Conservation (phyloP, 2,797 vertebrate species). For the Rhinella marina region DNA sequence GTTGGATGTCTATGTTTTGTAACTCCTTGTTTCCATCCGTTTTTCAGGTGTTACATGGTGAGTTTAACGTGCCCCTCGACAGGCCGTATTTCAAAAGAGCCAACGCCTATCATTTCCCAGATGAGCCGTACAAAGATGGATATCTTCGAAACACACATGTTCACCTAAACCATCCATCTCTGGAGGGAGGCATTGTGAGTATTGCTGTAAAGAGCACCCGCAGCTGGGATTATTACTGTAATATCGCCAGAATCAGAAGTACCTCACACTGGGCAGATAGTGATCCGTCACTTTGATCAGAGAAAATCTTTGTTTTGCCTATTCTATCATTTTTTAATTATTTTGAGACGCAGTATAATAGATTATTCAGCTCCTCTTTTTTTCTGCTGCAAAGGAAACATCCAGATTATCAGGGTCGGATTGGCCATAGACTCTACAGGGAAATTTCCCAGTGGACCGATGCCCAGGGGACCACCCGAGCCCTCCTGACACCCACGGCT, state of each 20-base stretch:
- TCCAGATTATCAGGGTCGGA: neutral
- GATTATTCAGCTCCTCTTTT: neutral
- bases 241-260: neutral
- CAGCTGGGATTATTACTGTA: neutral
- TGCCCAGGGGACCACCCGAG: too few species aligned
- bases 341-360: neutral
- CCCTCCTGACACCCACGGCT: too few species aligned
- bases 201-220: neutral
- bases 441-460: too few species aligned
- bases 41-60: slow-evolving; percentile 84
- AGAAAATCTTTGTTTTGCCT: neutral
- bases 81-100: slow-evolving; percentile 88
- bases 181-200: slow-evolving; percentile 84
- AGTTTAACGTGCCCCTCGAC: slow-evolving; percentile 82
- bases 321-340: neutral
- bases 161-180: slow-evolving; percentile 79
- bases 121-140: slow-evolving; percentile 87
- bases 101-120: slow-evolving; percentile 90
- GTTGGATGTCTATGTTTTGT: neutral
- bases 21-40: neutral
- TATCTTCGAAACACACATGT: slow-evolving; percentile 89
- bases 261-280: neutral
- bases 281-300: too few species aligned
- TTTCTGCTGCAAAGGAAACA: neutral
- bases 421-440: too few species aligned